These are phyloP conservation scores for Melanerpes aurifrons DNA, from an alignment of 2,113 vertebrate genomes.

Conservation along the genomic window DNA sequence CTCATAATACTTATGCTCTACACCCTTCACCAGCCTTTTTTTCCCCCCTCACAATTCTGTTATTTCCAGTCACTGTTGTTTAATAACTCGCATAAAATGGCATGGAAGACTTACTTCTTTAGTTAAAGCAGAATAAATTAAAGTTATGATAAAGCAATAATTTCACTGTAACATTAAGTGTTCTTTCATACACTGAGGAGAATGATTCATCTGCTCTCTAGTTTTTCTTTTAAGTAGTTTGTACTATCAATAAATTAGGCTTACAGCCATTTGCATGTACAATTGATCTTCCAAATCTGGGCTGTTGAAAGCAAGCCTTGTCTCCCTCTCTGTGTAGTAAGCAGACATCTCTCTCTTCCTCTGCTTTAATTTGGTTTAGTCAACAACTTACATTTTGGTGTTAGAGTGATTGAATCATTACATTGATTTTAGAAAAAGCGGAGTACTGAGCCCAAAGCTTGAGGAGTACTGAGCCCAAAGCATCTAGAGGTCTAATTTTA, in stretches of 20 bases:
- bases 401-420: background rate
- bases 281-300: background rate
- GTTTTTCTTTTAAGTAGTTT: background rate
- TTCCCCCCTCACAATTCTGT: background rate
- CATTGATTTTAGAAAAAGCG: background rate
- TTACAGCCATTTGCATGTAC: background rate
- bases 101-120: background rate
- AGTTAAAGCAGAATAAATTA: background rate
- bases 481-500: background rate
- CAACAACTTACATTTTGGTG: background rate
- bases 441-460: too few relatives aligned
- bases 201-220: background rate
- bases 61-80: background rate
- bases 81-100: background rate
- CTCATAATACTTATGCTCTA: background rate
- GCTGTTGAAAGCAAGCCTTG: background rate
- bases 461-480: background rate
- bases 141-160: background rate
- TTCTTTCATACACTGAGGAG: background rate
- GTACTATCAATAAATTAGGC: background rate
- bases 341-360: background rate
- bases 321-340: background rate
- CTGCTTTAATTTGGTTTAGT: constrained; percentile 12
- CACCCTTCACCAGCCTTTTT: background rate
- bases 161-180: background rate